Base-by-base conservation (phyloP, 2,797 vertebrate species). In the Oryzias sinensis region DNA sequence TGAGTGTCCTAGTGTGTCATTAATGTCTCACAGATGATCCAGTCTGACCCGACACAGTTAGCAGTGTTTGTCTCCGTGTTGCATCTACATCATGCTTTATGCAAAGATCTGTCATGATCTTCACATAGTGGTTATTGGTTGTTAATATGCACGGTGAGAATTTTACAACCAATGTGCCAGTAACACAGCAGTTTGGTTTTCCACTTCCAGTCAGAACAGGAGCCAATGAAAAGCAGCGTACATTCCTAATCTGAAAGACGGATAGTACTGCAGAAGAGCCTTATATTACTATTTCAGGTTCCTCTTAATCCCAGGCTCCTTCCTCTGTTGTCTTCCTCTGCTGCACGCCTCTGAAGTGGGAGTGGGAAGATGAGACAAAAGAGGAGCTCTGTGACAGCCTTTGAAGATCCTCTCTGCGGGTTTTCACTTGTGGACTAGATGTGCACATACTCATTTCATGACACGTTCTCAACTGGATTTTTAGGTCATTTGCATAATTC, bases 1-100 rank as follows among this genome's bases (percentile, higher is more conserved):
- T 56, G 24, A 50, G 63, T 53, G 63, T 79, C 81, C 79, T 61
- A 79, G 14, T 45, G 78, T 52, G 67, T 84, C n/a, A n/a, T n/a
- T n/a, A 87, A 87, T 87, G 57, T 74, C 69, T 77, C 79, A 50
- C 87, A 88, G 83, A 81, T 86, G 76, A 80, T 74, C 13, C 6
- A 54, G 48, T 75, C 62, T 74, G 60, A 77, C 49, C 52, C 57
- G 20, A 29, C 72, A 55, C 40, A 77, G 72, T 71, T 57, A 70
- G 7, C 18, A 54, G 56, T 53, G 59, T 80, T 79, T 82, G 70
- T 77, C 8, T 33, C 29, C 8, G 29, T 33, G 29, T 33, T 33
- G 29, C 29, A 11, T 9, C 29, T 9, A 33, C 8, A 3, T 9
- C 29, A 33, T 33, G 8, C 8, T 33, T 33, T 33, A 33, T 33